A percentile compares a stretch with the other conserved stretches of the same genome.
These are phyloP conservation scores for Atrichornis clamosus DNA, from an alignment of 2,113 vertebrate genomes.

Conservation along the genomic window DNA sequence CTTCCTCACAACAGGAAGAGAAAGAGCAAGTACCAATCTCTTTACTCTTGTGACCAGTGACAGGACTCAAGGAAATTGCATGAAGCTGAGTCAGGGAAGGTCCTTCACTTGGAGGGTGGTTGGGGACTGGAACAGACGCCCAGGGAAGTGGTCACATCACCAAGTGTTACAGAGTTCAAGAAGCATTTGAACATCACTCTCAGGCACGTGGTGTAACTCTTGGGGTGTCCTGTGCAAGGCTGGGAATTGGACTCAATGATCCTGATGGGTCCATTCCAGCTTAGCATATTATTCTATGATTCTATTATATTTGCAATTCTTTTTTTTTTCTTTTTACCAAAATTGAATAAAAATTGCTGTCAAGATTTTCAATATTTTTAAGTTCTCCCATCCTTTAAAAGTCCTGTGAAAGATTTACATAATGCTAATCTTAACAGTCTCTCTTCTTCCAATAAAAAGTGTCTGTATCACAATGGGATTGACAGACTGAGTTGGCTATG, in stretches of 20 bases:
- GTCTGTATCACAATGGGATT: not conserved
- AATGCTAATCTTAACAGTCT: not conserved
- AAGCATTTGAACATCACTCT: accelerated
- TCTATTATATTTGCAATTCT: not conserved
- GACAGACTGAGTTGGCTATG: not conserved
- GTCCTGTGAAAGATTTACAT: not conserved
- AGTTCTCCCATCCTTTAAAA: not conserved
- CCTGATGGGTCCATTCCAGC: not conserved
- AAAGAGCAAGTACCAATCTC: accelerated
- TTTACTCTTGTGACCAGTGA: too few species aligned
- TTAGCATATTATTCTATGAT: not conserved
- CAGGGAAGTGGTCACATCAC: not conserved
- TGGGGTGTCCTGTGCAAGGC: not conserved
- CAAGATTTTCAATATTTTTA: not conserved
- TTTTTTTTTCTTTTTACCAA: not conserved
- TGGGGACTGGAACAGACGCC: not conserved
- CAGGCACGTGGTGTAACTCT: accelerated
- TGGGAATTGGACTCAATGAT: not conserved
- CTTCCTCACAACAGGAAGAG: not conserved
- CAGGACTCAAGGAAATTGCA: not conserved
- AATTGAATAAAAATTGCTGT: not conserved
- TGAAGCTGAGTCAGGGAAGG: not conserved
- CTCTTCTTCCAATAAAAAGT: not conserved
- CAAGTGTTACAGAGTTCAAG: not conserved
- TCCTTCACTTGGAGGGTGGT: too few species aligned